These are phyloP conservation scores for Chaetorhynchus papuensis DNA, from an alignment of 2,113 vertebrate genomes.

Conservation along the genomic window DNA sequence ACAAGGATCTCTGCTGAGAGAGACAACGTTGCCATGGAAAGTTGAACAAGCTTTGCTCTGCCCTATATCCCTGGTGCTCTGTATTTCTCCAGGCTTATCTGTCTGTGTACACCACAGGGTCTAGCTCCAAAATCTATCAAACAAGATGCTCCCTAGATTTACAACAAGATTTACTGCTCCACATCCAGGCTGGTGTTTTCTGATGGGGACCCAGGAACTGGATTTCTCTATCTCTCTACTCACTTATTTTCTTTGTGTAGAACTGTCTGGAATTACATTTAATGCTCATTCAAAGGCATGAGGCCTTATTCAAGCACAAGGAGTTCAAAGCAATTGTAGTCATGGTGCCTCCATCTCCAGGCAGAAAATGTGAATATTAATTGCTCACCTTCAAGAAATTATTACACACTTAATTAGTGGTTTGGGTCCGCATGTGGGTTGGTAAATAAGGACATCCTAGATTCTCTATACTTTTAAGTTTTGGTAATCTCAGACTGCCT, in stretches of 20 bases:
- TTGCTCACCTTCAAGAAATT: neutral
- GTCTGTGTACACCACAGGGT: neutral
- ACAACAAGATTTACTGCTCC: neutral
- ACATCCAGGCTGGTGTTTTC: neutral
- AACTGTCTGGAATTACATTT: neutral
- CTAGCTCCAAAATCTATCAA: neutral
- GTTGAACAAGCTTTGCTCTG: neutral
- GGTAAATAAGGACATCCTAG: neutral
- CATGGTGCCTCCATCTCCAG: neutral
- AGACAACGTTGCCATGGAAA: neutral
- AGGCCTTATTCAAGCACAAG: neutral
- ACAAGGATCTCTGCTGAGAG: neutral
- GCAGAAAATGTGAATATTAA: neutral
- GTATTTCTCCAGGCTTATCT: neutral
- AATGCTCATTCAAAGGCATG: neutral
- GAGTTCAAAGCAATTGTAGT: neutral
- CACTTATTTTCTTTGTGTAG: neutral
- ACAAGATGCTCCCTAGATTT: neutral
- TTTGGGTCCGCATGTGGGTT: neutral
- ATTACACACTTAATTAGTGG: neutral
- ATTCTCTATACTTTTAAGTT: neutral
- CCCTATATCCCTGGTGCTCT: rapidly evolving
- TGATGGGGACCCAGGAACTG: neutral
- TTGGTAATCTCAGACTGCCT: neutral
- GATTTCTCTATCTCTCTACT: neutral